Evolutionary conservation across 2,888 invertebrate species (phyloP).

Genomic region (Caradrina clavipalpis): DNA sequence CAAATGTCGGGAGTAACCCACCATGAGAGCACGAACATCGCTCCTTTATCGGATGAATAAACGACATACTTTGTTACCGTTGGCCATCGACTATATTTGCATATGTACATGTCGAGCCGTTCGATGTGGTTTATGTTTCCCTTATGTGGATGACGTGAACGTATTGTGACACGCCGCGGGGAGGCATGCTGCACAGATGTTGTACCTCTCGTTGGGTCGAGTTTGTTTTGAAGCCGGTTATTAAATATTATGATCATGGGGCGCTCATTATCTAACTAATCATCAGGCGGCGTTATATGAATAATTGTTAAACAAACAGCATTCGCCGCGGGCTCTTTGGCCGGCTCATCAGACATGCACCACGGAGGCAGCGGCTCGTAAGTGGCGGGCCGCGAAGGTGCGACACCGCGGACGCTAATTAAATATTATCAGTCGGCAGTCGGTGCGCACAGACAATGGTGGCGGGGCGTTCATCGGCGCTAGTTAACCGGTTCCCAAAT

Average conservation of each 20-base stretch:
- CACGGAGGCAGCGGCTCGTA: constrained; percentile 72
- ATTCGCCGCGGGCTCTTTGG: constrained; percentile 82
- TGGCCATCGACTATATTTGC: constrained; percentile 69
- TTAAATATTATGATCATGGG: constrained; percentile 76
- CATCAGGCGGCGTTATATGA: constrained; percentile 75
- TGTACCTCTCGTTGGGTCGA: constrained; percentile 49
- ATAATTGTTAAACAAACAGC: constrained; percentile 82
- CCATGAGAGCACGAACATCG: constrained; percentile 77
- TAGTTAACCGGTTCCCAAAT: constrained; percentile 88
- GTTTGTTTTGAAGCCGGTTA: constrained; percentile 66
- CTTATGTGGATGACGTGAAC: constrained; percentile 68
- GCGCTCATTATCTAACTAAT: constrained; percentile 82
- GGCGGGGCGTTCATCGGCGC: constrained; percentile 85
- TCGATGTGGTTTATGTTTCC: constrained; percentile 72
- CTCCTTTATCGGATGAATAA: constrained; percentile 76
- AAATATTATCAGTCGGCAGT: constrained; percentile 88
- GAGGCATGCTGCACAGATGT: constrained; percentile 66
- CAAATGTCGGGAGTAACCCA: constrained; percentile 81
- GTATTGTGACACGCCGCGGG: constrained; percentile 65
- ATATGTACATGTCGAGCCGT: constrained; percentile 63
- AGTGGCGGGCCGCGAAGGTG: constrained; percentile 81
- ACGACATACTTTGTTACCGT: constrained; percentile 65
- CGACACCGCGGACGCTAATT: constrained; percentile 88
- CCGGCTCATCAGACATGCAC: constrained; percentile 75
- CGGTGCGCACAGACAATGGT: constrained; percentile 85